Evolutionary conservation across 37 sponge, comb jelly and placozoan species (phyloP).

Genomic region (Halisarca cf. caerulea): DNA sequence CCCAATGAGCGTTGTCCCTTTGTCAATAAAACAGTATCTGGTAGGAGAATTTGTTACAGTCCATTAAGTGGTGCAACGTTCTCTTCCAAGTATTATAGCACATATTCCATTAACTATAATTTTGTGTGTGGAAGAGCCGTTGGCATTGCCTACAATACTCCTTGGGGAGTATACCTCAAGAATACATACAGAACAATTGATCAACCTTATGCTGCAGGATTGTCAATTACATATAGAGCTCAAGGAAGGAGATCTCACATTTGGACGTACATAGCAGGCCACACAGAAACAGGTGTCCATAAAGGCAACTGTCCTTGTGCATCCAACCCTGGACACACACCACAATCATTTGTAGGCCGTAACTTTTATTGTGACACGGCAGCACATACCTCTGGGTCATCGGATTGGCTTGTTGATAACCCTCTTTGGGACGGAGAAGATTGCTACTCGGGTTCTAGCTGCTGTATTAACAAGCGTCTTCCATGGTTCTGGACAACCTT

Average conservation of each 20-base stretch:
- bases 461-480: neutral
- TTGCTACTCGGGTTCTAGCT: neutral
- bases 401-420: neutral
- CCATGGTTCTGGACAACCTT: slow-evolving; percentile 15
- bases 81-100: neutral
- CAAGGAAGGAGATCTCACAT: neutral
- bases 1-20: too few relatives aligned
- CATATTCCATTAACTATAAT: neutral
- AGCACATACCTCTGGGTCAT: neutral
- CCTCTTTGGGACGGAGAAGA: neutral
- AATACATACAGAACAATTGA: neutral
- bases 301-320: slow-evolving; percentile 19
- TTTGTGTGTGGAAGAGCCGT: slow-evolving; percentile 4
- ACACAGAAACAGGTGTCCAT: neutral
- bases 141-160: neutral
- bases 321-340: neutral
- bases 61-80: too few relatives aligned
- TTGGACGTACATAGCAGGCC: slow-evolving; percentile 11
- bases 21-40: too few relatives aligned
- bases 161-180: neutral
- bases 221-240: neutral
- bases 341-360: slow-evolving; percentile 9
- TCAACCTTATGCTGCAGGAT: neutral
- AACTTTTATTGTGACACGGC: neutral
- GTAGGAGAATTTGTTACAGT: too few relatives aligned